Percentiles rank a stretch among this genome's conserved stretches.
Conservation (phyloP, 2,113 vertebrate species). For the Spea multiplicata region DNA sequence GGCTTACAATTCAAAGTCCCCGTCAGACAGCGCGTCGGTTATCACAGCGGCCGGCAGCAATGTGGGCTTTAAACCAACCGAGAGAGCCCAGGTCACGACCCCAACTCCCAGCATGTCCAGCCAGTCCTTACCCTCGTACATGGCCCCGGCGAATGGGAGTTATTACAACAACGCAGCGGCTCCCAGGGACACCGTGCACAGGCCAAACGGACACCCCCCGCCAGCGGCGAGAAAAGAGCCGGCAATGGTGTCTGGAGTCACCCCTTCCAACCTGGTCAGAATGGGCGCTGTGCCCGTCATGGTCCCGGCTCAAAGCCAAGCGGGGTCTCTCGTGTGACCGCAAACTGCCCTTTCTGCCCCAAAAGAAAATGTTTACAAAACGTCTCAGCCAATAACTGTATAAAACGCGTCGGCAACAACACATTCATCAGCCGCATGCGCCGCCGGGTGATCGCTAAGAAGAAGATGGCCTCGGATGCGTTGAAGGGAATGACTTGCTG, state of each 20-base stretch:
- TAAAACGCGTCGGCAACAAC: too few relatives aligned
- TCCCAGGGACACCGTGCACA: constrained; percentile 60
- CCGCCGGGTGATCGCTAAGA: too few relatives aligned
- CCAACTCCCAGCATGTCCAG: constrained; percentile 57
- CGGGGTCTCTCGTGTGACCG: constrained; percentile 83
- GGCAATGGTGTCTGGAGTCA: constrained; percentile 52
- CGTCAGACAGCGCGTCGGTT: constrained; percentile 74
- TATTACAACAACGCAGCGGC: constrained; percentile 29
- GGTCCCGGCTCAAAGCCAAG: constrained; percentile 85
- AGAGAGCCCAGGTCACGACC: constrained; percentile 31
- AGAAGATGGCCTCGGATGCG: too few relatives aligned
- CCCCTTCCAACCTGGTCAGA: constrained; percentile 70
- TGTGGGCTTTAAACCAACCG: constrained; percentile 59
- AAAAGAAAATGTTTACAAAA: constrained; percentile 37
- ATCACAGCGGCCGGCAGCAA: constrained; percentile 68
- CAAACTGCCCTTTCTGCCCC: not conserved
- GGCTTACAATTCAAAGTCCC: constrained; percentile 62
- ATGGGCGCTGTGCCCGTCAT: constrained; percentile 86
- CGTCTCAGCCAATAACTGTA: not conserved
- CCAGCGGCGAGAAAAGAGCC: constrained; percentile 58
- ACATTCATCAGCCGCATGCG: too few relatives aligned
- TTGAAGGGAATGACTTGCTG: too few relatives aligned
- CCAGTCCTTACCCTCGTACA: constrained; percentile 64
- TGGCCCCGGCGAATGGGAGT: constrained; percentile 51
- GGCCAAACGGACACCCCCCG: constrained; percentile 64